Conservation (phyloP, 2,888 invertebrate genomes). For the Alcis repandata region DNA sequence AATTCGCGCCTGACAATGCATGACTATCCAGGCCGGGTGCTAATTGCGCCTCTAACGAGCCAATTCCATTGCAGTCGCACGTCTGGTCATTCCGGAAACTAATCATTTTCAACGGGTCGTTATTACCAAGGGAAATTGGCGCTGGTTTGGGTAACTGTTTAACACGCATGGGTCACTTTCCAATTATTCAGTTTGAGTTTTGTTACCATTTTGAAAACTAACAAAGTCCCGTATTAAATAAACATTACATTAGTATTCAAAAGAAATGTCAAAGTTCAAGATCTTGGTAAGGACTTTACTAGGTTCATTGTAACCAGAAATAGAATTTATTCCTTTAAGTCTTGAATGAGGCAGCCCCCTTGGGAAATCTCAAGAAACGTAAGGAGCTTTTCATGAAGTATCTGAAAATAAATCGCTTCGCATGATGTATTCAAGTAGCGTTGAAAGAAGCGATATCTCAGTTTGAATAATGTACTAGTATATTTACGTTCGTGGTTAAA, state of each 20-base stretch:
- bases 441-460: constrained; percentile 17
- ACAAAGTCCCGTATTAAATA: too few species aligned
- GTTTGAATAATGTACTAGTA: constrained; percentile 19
- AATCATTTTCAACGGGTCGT: constrained; percentile 31
- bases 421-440: constrained; percentile 47
- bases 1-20: constrained; percentile 46
- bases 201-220: too few species aligned
- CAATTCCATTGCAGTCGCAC: constrained; percentile 43
- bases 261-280: not conserved
- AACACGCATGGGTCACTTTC: not conserved
- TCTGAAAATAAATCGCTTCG: constrained; percentile 52
- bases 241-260: not conserved
- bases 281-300: constrained; percentile 6
- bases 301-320: not conserved
- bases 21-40: constrained; percentile 50
- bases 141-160: not conserved
- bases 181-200: not conserved
- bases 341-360: constrained; percentile 3
- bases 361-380: constrained; percentile 56
- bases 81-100: constrained; percentile 44
- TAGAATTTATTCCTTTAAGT: not conserved
- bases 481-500: too few species aligned
- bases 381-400: constrained; percentile 45
- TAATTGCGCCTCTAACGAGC: constrained; percentile 48
- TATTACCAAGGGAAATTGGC: constrained; percentile 13